Base-by-base conservation (phyloP, 2,888 invertebrate species). In the Timandra comae region DNA sequence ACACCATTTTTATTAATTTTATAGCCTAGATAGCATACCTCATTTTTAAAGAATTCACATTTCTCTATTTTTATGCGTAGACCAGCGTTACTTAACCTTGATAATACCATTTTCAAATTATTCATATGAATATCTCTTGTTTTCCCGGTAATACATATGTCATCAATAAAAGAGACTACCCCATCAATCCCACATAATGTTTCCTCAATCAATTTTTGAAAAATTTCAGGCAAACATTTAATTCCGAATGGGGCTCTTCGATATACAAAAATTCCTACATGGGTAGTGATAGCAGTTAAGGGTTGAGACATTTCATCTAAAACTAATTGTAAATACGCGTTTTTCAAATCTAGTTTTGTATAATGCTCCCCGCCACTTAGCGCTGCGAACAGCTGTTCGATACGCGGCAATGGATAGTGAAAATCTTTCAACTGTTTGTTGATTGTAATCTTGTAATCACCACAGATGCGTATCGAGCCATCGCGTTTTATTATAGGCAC, bases 391-490 rank as follows among this genome's bases (percentile, higher is more conserved):
- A 37, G 10, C 13, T 36, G 27, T 22, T 37, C 52, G 5, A 52
- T 50, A 0, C 49, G 43, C 0, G 55, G 60, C 1, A 56, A 23
- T 0, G n/a, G n/a, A n/a, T n/a, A n/a, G n/a, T n/a, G n/a, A n/a
- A n/a, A n/a, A n/a, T n/a, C n/a, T n/a, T n/a, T 52, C 53, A 28
- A 53, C 51, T 9, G 20, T 31, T 35, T 35, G 27, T 59, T 58
- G 10, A 57, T 46, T 0, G 53, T 60, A 0, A 44, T 23, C 20
- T 52, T 49, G 10, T 50, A 50, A 24, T 50, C 47, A 0, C 53
- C 50, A 12, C 53, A 55, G 1, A 57, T 46, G 0, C 46, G 27
- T 7, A 51, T 41, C 4, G 33, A 35, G 0, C 49, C 46, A 13
- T 37, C 42, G 12, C 2, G 7, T 24, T 58, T 54, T 8, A 54